These are phyloP conservation scores for Trichogramma pretiosum DNA, from an alignment of 1,140 invertebrate genomes.

Conservation along the genomic window DNA sequence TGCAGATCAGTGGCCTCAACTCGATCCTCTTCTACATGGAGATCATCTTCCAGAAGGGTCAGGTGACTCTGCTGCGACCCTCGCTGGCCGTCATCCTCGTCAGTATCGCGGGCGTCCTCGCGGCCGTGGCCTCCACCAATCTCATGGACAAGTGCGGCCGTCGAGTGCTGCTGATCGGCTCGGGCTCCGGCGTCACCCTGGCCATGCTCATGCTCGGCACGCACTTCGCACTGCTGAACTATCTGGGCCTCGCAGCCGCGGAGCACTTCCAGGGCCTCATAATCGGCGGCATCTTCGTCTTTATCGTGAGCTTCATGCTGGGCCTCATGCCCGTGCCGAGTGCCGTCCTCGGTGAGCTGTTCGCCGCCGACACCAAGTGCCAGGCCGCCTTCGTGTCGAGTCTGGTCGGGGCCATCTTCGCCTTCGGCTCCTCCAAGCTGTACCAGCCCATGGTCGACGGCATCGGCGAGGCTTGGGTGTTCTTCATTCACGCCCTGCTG, in stretches of 20 bases:
- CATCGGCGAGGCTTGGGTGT: constrained; percentile 38
- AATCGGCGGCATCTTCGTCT: constrained; percentile 17
- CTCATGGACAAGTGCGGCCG: constrained; percentile 65
- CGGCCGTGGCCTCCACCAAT: constrained; percentile 49
- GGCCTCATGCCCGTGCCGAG: constrained; percentile 63
- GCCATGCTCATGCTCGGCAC: constrained; percentile 49
- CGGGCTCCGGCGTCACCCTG: constrained; percentile 47
- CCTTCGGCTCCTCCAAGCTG: constrained; percentile 63
- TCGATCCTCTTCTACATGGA: constrained; percentile 60
- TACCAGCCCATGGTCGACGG: constrained; percentile 54
- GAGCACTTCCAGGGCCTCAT: too few species aligned
- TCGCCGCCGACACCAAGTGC: constrained; percentile 58
- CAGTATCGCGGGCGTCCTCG: constrained; percentile 54
- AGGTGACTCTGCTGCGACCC: constrained; percentile 40
- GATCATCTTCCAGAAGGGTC: constrained; percentile 57
- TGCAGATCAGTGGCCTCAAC: neutral
- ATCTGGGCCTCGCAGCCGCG: constrained; percentile 19
- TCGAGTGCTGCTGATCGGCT: constrained; percentile 55
- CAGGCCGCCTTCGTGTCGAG: constrained; percentile 59
- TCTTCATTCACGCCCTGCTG: constrained; percentile 12
- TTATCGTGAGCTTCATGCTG: constrained; percentile 40
- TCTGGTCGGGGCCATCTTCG: constrained; percentile 58
- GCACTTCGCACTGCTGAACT: constrained; percentile 50
- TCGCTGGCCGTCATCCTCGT: constrained; percentile 54
- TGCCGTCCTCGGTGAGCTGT: constrained; percentile 63